A percentile compares a stretch with the other conserved stretches of the same genome.
Evolutionary conservation across 2,113 vertebrate genomes (phyloP).

Genomic region (Paratilapia polleni): DNA sequence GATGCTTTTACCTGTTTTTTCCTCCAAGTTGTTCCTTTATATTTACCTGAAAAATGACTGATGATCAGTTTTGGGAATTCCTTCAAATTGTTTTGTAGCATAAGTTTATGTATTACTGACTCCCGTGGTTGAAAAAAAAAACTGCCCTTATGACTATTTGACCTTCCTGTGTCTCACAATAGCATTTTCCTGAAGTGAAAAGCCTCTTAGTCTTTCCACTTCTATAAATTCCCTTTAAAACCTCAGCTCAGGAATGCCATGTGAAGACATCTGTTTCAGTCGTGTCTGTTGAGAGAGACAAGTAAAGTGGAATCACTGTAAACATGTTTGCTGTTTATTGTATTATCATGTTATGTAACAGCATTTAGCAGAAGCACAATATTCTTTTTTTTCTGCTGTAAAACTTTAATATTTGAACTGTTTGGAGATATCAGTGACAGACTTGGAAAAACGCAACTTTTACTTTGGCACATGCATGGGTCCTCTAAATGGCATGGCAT

Average conservation of each 20-base stretch:
- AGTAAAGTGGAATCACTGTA: background rate
- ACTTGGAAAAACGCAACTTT: constrained; percentile 66
- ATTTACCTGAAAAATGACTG: background rate
- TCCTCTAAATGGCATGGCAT: constrained; percentile 75
- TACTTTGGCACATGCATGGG: constrained; percentile 63
- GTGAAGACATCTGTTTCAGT: constrained; percentile 15
- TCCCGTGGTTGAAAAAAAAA: background rate
- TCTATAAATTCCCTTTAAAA: constrained; percentile 14
- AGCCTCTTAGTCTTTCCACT: background rate
- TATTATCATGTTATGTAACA: background rate
- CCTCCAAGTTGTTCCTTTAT: background rate
- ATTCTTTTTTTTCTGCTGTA: background rate
- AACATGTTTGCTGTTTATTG: constrained; percentile 7
- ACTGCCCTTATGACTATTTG: background rate
- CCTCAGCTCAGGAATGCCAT: constrained; percentile 26
- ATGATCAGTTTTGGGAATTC: background rate
- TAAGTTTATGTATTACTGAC: background rate
- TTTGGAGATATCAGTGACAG: constrained; percentile 44
- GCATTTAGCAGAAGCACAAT: background rate
- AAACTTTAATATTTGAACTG: background rate
- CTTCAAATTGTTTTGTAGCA: background rate
- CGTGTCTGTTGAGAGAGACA: background rate
- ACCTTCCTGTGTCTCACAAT: constrained; percentile 1
- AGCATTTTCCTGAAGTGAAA: constrained; percentile 21
- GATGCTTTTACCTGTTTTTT: background rate